These are phyloP conservation scores for Lithosia quadra DNA, from an alignment of 2,888 invertebrate species.

Conservation along the genomic window DNA sequence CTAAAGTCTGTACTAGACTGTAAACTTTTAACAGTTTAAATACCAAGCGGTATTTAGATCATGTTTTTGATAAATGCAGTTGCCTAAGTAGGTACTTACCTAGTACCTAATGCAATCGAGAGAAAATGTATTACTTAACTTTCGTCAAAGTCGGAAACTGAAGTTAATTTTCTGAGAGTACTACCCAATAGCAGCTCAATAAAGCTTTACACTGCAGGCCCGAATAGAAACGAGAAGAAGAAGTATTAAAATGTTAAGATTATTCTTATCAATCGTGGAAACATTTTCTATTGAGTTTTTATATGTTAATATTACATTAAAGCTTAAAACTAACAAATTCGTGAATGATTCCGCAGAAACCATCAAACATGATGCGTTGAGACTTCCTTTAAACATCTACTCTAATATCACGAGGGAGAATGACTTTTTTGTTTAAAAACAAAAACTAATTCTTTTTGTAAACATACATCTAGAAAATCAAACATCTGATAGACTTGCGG, in stretches of 20 bases:
- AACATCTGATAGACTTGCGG: slow-evolving; percentile 33
- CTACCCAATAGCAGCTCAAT: slow-evolving; percentile 57
- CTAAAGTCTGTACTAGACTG: background rate
- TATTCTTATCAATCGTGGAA: slow-evolving; percentile 25
- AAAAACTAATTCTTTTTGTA: slow-evolving; percentile 45
- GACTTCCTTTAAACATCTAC: slow-evolving; percentile 68
- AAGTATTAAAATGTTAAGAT: slow-evolving; percentile 44
- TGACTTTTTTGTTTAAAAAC: slow-evolving; percentile 63
- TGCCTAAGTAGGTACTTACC: slow-evolving; percentile 15
- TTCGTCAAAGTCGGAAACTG: slow-evolving; percentile 28
- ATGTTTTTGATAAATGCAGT: slow-evolving; percentile 28
- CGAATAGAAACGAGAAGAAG: slow-evolving; percentile 40
- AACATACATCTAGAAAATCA: slow-evolving; percentile 37
- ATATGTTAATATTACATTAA: slow-evolving; percentile 65
- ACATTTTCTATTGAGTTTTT: slow-evolving; percentile 38
- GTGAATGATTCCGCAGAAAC: slow-evolving; percentile 70
- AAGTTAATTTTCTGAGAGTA: slow-evolving; percentile 29
- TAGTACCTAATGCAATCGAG: slow-evolving; percentile 35
- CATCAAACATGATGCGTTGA: slow-evolving; percentile 59
- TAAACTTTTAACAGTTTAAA: slow-evolving; percentile 13
- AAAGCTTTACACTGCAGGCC: slow-evolving; percentile 51
- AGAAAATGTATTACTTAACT: slow-evolving; percentile 24
- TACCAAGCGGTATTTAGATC: slow-evolving; percentile 3
- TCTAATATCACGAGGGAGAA: slow-evolving; percentile 81
- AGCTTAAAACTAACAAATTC: slow-evolving; percentile 81